Base-by-base conservation (phyloP, 2,888 invertebrate genomes). In the Catocala sponsa region DNA sequence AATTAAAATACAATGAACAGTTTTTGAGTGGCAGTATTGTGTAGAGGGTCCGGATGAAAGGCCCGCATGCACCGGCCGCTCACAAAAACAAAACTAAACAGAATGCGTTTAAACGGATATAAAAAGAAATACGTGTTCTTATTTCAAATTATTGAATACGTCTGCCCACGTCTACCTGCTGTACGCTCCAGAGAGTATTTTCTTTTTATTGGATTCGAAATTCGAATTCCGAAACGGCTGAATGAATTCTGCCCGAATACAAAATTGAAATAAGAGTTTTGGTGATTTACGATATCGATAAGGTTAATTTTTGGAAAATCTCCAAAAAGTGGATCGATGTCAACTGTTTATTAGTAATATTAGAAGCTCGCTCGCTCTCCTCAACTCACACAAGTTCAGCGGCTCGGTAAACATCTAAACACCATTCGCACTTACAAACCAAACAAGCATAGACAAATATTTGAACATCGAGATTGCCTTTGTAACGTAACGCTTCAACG, bases 1-100 rank as follows among this genome's bases (percentile, higher is more conserved):
- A 94, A 94, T 94, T 94, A 94, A 93, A 94, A 94, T 94, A 94
- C 94, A 94, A 94, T 94, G 94, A 94, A 90, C 85, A 91, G 91
- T 94, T 94, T 94, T 94, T 94, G 92, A 94, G 94, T 94, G 93
- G 92, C 91, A 93, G 91, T 90, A 94, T 94, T 94, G 92, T 94
- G 88, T 90, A 86, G 88, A 87, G 88, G 86, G 87, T 85, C 85
- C 89, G 91, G 90, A 92, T 93, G 91, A 93, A 94, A 93, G 91
- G 86, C 89, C 91, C 91, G 91, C 91, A 91, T 91, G 85, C 88
- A 90, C 80, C 86, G 82, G 79, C 83, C 86, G 86, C 84, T 90
- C 84, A 93, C 84, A 93, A 93, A 93, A 94, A 94, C 93, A 93
- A 93, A 93, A 94, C 93, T 92, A 90, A 92, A 92, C 92, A 91